Evolutionary conservation across 2,888 invertebrate genomes (phyloP).

Genomic region (Odontocolon sp.): DNA sequence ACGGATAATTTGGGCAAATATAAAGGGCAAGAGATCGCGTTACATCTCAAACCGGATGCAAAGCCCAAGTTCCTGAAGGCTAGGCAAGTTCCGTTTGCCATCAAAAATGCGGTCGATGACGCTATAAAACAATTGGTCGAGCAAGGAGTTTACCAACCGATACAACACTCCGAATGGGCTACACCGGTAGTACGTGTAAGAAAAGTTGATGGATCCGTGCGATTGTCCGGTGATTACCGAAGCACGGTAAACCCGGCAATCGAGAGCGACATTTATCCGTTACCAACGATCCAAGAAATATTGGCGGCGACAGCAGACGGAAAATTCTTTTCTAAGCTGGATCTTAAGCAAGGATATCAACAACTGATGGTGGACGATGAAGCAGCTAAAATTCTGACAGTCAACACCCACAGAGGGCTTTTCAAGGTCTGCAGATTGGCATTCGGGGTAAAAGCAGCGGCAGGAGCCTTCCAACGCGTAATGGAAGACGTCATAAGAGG

Average conservation of each 20-base stretch:
- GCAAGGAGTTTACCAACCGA: conserved; percentile 61
- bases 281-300: no score
- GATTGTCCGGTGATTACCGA: no score
- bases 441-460: conserved; percentile 61
- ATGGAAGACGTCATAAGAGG: conserved; percentile 60
- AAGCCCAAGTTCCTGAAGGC: conserved; percentile 63
- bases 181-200: conserved; percentile 68
- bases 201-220: conserved; percentile 44
- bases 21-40: conserved; percentile 58
- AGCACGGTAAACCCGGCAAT: no score
- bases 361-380: not conserved
- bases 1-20: conserved; percentile 60
- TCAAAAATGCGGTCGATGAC: conserved; percentile 51
- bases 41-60: conserved; percentile 63
- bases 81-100: conserved; percentile 45
- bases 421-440: conserved; percentile 55
- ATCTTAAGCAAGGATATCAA: no score
- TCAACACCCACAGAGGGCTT: conserved; percentile 65
- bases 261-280: no score
- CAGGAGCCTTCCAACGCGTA: conserved; percentile 63
- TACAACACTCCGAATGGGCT: conserved; percentile 66
- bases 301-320: no score
- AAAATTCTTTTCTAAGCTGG: no score
- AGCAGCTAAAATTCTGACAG: conserved; percentile 58
- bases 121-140: conserved; percentile 59